Evolutionary conservation across 2,113 vertebrate genomes (phyloP), one percentile per base, ranked within the genome.

Genomic region (Aspidoscelis tigris): DNA sequence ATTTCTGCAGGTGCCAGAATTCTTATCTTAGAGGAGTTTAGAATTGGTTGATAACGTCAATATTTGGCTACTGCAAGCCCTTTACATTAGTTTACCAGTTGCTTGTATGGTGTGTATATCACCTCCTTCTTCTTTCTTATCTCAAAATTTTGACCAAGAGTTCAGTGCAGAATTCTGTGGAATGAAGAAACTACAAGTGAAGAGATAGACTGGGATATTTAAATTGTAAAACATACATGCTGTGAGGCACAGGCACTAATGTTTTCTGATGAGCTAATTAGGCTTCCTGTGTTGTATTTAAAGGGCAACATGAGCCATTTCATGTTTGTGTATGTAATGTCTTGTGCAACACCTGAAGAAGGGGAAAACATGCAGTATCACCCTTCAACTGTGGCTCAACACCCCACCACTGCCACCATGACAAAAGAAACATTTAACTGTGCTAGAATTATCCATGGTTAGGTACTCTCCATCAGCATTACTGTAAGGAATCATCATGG

Each of bases 1-100:
- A 89, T 92, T 91, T 85, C 79, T 91, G 91, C 94, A 95, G 94
- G 94, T 94, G 91, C 89, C 83, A 78, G 88, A 82, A 93, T 89
- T 84, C 86, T 72, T 89, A 86, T 88, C 89, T 89, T 86, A 77
- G 55, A 87, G 83, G 84, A 92, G 84, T 66, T 69, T 79, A 91
- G 88, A 76, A 89, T 74, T 83, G 58, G 24, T 71, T 66, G 58
- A 87, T 76, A 85, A 84, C 84, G 64, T 81, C 47, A 75, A 65
- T 85, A 85, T 92, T 88, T 92, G 76, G 80, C 84, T 90, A 83
- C 81, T n/a, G 73, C 33, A 26, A n/a, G n/a, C 65, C 20, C 43
- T 73, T 79, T 73, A 24, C 50, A 41, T 55, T 73, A 66, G 76
- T 73, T 79, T 73, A 73, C 76, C n/a, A 50, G 26, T 65, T 73